A percentile compares a stretch with the other conserved stretches of the same genome.
These are phyloP conservation scores for Rhabdornis inornatus DNA, from an alignment of 2,113 vertebrate species.

Conservation along the genomic window DNA sequence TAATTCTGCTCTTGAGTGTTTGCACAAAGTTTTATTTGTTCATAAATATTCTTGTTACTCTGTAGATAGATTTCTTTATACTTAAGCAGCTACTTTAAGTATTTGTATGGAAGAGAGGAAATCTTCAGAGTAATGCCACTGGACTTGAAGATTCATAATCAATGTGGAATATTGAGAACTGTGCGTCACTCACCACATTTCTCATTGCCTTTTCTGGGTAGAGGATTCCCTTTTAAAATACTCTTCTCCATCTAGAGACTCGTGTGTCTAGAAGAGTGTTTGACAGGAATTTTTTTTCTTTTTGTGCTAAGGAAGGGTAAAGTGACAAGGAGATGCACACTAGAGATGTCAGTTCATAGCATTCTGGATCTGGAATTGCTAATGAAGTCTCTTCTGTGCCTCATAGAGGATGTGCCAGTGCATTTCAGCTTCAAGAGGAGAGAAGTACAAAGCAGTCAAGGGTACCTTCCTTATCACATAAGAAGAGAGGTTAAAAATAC, in stretches of 20 bases:
- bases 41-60: background rate
- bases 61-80: background rate
- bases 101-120: background rate
- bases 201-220: background rate
- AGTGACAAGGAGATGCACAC: constrained; percentile 47
- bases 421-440: constrained; percentile 52
- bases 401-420: constrained; percentile 45
- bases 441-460: constrained; percentile 58
- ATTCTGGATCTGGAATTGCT: constrained; percentile 63
- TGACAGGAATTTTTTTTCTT: background rate
- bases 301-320: constrained; percentile 18
- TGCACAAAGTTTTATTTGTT: background rate
- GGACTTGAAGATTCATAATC: background rate
- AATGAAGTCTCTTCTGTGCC: constrained; percentile 50
- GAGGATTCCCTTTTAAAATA: background rate
- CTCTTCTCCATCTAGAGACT: background rate
- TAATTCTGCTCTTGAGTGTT: background rate
- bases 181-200: background rate
- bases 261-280: constrained; percentile 2
- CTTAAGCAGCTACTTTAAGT: background rate
- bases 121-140: background rate
- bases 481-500: constrained; percentile 59
- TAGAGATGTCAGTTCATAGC: constrained; percentile 61
- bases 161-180: background rate
- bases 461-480: constrained; percentile 58